Base-by-base conservation (phyloP, 2,888 invertebrate genomes). In the Eristalinus sepulchralis region DNA sequence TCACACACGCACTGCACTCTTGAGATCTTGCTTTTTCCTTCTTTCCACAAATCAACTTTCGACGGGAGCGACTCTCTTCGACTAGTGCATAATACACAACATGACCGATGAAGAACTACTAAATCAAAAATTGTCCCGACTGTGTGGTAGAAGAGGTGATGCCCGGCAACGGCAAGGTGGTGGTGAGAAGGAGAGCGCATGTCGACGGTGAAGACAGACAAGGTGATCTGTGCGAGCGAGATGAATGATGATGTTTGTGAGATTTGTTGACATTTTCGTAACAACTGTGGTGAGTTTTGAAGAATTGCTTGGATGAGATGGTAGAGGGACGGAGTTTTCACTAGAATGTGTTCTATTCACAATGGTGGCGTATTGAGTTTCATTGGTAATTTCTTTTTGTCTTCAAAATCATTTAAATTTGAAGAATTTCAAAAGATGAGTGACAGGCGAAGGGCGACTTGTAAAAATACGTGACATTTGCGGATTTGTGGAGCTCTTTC, bases 101-200 rank as follows among this genome's bases (percentile, higher is more conserved):
- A 71, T 78, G 79, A 71, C 81, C 73, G 73, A 82, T 31, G 66
- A 83, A 39, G 62, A 79, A 83, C 86, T 86, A 71, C 70, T 67
- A 77, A 76, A 39, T 57, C 72, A 27, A 81, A 68, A 27, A n/a
- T n/a, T 72, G 70, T 76, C 76, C 60, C 27, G 24, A 31, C 31
- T 67, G 62, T 77, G 62, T 27, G 27, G 27, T 27, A 27, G 57
- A 66, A 17, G 36, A 71, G 33, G n/a, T 27, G 11, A 22, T 57
- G 34, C 60, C 66, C 67, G 73, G 73, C 27, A 6, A 22, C 20
- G 13, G 13, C 6, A 24, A 33, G 27, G 63, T 64, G 66, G 70
- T 70, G 57, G 76, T 17, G 9, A 67, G 75, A 86, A 71, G 36
- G 85, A 85, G 73, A 85, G 84, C 84, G 84, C 84, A 84, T 77